These are phyloP conservation scores for Microtus ochrogaster DNA, from an alignment of 2,113 vertebrate genomes.

Conservation along the genomic window DNA sequence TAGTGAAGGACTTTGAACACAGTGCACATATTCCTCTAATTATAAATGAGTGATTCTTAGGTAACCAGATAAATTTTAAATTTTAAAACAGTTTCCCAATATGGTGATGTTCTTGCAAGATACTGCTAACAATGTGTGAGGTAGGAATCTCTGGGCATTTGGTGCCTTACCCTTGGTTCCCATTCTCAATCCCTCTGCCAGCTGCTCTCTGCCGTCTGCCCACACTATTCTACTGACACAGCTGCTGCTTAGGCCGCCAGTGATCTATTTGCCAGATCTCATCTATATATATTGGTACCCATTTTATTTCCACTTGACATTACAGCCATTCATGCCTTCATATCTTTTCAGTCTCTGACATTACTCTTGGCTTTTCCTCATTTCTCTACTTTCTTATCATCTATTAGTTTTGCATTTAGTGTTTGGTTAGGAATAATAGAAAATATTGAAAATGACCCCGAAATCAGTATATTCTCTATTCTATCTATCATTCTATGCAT, in stretches of 20 bases:
- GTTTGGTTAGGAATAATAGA: not conserved
- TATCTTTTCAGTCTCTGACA: not conserved
- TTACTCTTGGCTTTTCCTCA: not conserved
- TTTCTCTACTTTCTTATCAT: slow-evolving; percentile 2
- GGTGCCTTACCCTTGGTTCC: slow-evolving; percentile 6
- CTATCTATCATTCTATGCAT: not conserved
- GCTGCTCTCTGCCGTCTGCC: slow-evolving; percentile 55
- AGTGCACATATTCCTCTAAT: slow-evolving; percentile 27
- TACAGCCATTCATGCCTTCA: slow-evolving; percentile 9
- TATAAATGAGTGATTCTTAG: not conserved
- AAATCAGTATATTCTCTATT: not conserved
- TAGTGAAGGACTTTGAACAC: not conserved
- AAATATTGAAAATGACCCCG: not conserved
- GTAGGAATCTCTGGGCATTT: slow-evolving; percentile 43
- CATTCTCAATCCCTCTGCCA: slow-evolving; percentile 28
- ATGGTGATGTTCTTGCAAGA: slow-evolving; percentile 38
- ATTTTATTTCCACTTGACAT: slow-evolving; percentile 35
- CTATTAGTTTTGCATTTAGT: not conserved
- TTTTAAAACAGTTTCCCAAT: slow-evolving; percentile 10
- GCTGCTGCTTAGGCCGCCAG: not conserved
- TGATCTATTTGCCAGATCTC: not conserved
- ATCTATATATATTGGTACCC: not conserved
- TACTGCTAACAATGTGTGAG: slow-evolving; percentile 37
- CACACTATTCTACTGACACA: not conserved
- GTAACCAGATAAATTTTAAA: slow-evolving; percentile 50